These are phyloP conservation scores for Watsonalla binaria DNA, from an alignment of 2,888 invertebrate genomes.

Conservation along the genomic window DNA sequence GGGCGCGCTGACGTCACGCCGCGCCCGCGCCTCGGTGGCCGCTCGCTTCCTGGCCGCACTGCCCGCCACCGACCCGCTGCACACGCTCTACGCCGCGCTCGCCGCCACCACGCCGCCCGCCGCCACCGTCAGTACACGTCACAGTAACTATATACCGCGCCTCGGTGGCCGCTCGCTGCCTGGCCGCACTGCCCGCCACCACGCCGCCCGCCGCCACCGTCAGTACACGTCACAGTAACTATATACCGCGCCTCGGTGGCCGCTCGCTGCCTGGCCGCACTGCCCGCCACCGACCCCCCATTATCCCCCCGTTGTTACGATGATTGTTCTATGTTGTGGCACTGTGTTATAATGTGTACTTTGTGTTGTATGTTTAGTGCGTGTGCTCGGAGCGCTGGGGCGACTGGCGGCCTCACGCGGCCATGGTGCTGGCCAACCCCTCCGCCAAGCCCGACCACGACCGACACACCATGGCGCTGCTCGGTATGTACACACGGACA, in stretches of 20 bases:
- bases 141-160: background rate
- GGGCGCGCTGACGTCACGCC: constrained; percentile 88
- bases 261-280: constrained; percentile 80
- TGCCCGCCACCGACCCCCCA: constrained; percentile 79
- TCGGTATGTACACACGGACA: constrained; percentile 60
- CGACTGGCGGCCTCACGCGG: constrained; percentile 98
- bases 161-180: constrained; percentile 25
- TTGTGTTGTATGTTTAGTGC: constrained; percentile 59
- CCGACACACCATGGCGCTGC: constrained; percentile 85
- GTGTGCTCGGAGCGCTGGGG: constrained; percentile 87
- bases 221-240: constrained; percentile 4
- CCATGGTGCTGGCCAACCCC: constrained; percentile 95
- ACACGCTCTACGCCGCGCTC: constrained; percentile 95
- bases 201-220: constrained; percentile 75
- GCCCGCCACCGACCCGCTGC: constrained; percentile 90
- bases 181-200: constrained; percentile 87
- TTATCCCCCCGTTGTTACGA: too few relatives aligned
- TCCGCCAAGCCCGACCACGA: constrained; percentile 87
- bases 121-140: constrained; percentile 42
- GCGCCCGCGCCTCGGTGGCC: constrained; percentile 91
- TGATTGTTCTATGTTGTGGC: background rate
- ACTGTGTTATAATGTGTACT: background rate
- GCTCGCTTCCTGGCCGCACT: constrained; percentile 93
- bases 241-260: background rate
- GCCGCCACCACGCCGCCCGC: constrained; percentile 84